A percentile compares a stretch with the other conserved stretches of the same genome.
phyloP scores from a whole-genome alignment of 2,888 invertebrate genomes.

The Melipona bicolor region DNA sequence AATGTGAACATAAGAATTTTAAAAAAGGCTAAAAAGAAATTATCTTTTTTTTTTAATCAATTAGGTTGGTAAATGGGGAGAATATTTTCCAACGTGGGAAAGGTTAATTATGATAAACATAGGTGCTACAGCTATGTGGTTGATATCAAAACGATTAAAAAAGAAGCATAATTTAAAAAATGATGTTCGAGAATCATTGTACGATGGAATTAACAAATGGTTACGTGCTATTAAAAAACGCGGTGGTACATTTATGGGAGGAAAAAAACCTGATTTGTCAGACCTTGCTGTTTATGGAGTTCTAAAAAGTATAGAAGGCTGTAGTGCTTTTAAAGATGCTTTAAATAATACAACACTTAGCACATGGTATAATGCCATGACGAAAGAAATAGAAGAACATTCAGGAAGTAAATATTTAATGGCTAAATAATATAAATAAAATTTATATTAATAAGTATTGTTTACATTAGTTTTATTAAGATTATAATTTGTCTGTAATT shows the following conservation, averaged over 20 bases:
- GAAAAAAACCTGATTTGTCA: slow-evolving; percentile 93
- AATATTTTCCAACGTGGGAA: slow-evolving; percentile 94
- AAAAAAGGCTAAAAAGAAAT: not conserved
- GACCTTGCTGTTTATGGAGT: slow-evolving; percentile 97
- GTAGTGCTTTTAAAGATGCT: slow-evolving; percentile 94
- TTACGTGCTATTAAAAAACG: slow-evolving; percentile 88
- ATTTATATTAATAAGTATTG: slow-evolving; percentile 12
- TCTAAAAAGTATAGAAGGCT: slow-evolving; percentile 96
- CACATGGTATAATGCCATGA: slow-evolving; percentile 92
- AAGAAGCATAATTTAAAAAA: slow-evolving; percentile 93
- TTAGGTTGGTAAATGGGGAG: slow-evolving; percentile 95
- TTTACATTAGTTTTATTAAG: not conserved
- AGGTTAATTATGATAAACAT: slow-evolving; percentile 94
- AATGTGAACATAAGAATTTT: not conserved
- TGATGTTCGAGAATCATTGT: slow-evolving; percentile 95
- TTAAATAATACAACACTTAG: slow-evolving; percentile 90
- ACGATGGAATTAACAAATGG: slow-evolving; percentile 95
- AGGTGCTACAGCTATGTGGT: slow-evolving; percentile 97
- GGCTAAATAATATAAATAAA: slow-evolving; percentile 34
- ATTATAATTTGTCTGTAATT: slow-evolving; percentile 1
- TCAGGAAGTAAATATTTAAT: slow-evolving; percentile 84
- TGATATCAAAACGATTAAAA: slow-evolving; percentile 95
- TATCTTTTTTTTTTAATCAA: slow-evolving; percentile 8
- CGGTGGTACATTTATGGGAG: slow-evolving; percentile 93
- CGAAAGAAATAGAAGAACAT: slow-evolving; percentile 87